Conservation (phyloP, 35 echinoderm and acorn worm genomes). For the Ptychodera flava region DNA sequence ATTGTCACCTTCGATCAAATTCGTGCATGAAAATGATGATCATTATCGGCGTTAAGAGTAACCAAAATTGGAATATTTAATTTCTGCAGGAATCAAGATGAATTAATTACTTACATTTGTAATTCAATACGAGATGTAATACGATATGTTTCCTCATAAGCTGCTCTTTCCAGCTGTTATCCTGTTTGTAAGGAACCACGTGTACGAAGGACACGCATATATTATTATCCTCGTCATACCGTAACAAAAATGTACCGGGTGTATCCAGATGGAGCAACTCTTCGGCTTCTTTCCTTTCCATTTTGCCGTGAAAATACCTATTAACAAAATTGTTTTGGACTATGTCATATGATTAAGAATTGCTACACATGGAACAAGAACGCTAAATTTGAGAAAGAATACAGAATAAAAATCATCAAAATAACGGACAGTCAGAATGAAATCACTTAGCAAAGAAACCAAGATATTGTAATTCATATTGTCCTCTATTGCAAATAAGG, state of each 20-base stretch:
- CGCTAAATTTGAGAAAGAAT: no score
- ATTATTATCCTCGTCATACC: constrained; percentile 15
- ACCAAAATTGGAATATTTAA: no score
- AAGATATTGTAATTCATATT: no score
- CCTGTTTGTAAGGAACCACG: constrained; percentile 15
- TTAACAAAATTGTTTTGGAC: no score
- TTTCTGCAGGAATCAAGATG: no score
- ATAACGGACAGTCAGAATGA: no score
- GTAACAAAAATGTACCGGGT: constrained; percentile 29
- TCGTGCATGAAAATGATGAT: neutral
- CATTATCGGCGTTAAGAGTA: no score
- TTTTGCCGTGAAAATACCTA: constrained; percentile 40
- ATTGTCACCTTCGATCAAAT: neutral
- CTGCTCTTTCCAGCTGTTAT: constrained; percentile 31
- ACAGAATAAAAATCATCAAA: no score
- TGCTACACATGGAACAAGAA: no score
- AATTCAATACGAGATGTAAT: constrained; percentile 23
- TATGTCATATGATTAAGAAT: no score
- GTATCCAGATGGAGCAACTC: constrained; percentile 8
- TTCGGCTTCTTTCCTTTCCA: constrained; percentile 17
- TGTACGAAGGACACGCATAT: constrained; percentile 38
- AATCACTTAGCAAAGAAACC: no score
- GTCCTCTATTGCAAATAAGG: no score
- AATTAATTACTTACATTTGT: neutral
- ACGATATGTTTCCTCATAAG: constrained; percentile 18